A percentile compares a stretch with the other conserved stretches of the same genome.
phyloP scores from a whole-genome alignment of 2,888 invertebrate species.

The Tenthredo mesomela region DNA sequence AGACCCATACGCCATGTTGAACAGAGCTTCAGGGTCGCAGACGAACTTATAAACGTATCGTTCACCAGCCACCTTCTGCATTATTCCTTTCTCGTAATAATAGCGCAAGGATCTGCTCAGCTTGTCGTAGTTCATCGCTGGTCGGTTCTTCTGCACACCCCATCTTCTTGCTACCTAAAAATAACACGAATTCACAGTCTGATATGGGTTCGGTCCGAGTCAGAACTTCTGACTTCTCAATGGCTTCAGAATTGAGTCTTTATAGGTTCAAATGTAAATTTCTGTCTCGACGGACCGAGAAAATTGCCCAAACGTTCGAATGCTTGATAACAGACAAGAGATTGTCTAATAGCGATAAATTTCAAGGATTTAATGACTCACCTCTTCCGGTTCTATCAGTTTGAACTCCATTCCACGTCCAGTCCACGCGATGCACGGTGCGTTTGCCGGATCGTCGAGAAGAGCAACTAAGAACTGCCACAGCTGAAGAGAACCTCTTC shows the following conservation, averaged over 20 bases:
- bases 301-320: neutral
- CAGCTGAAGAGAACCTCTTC: conserved; percentile 93
- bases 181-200: neutral
- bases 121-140: conserved; percentile 99
- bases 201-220: neutral
- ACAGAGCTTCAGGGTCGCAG: conserved; percentile 94
- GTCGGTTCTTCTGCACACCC: conserved; percentile 98
- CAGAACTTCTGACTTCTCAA: neutral
- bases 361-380: conserved; percentile 64
- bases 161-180: conserved; percentile 93
- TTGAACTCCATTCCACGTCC: conserved; percentile 97
- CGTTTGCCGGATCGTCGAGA: conserved; percentile 85
- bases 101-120: conserved; percentile 95
- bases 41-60: conserved; percentile 98
- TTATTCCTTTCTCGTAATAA: conserved; percentile 99
- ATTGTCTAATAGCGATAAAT: neutral
- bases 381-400: conserved; percentile 97
- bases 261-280: neutral
- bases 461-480: conserved; percentile 97
- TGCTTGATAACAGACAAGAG: neutral
- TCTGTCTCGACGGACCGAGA: neutral
- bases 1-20: conserved; percentile 88
- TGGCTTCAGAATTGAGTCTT: neutral
- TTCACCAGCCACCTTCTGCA: conserved; percentile 98
- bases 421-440: conserved; percentile 96